phyloP scores from a whole-genome alignment of 2,797 vertebrate genomes.

The Melanotaenia trifasciata region DNA sequence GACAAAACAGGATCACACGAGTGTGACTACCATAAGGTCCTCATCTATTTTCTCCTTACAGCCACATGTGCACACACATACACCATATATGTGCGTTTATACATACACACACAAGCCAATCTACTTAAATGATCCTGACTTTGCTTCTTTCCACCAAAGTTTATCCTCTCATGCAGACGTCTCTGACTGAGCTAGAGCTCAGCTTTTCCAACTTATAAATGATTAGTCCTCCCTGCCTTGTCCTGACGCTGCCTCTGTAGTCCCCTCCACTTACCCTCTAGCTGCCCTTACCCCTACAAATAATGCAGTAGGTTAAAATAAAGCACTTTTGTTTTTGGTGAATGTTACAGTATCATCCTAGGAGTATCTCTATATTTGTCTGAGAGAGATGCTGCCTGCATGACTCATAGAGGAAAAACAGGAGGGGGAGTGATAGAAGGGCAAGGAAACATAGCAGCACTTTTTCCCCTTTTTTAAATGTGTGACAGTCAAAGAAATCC shows the following conservation, averaged over 20 bases:
- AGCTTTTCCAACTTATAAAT: conserved; percentile 51
- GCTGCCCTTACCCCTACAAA: conserved; percentile 5
- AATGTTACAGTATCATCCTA: conserved; percentile 30
- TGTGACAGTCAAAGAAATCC: conserved; percentile 7
- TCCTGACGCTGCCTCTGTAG: conserved; percentile 25
- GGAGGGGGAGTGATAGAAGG: conserved; percentile 22
- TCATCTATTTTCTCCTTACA: conserved; percentile 33
- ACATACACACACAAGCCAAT: conserved; percentile 17
- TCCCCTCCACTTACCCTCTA: neutral
- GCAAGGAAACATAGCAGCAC: neutral
- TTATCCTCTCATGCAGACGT: conserved; percentile 54
- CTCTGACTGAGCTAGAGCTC: conserved; percentile 37
- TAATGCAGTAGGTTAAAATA: conserved; percentile 43
- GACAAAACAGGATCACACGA: neutral
- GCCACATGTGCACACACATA: conserved; percentile 3
- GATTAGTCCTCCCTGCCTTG: conserved; percentile 46
- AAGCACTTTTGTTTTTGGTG: conserved; percentile 27
- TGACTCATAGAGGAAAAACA: conserved; percentile 68
- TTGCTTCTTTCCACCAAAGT: conserved; percentile 33
- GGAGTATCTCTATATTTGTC: conserved; percentile 23
- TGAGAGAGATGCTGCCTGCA: conserved; percentile 43
- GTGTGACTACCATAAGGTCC: conserved; percentile 10
- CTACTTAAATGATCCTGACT: conserved; percentile 46
- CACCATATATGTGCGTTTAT: neutral
- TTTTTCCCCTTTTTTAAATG: no score